These are phyloP conservation scores for Calephelis perditalis DNA, from an alignment of 2,888 invertebrate species.

Conservation along the genomic window DNA sequence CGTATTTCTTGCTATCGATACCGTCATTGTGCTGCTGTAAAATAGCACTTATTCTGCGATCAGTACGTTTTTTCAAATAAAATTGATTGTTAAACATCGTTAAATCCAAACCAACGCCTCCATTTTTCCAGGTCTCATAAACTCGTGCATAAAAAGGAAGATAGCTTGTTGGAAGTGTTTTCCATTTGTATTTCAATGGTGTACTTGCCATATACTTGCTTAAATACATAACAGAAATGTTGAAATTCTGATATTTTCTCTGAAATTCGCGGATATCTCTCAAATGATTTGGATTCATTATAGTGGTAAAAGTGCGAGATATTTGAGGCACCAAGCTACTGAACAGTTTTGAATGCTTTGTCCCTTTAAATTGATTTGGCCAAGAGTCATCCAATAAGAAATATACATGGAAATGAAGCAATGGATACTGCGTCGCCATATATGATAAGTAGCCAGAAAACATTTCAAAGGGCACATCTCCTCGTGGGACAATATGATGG, in stretches of 20 bases:
- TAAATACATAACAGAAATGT: conserved; percentile 51
- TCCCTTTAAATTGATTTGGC: conserved; percentile 33
- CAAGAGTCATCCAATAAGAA: conserved; percentile 57
- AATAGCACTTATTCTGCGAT: conserved; percentile 45
- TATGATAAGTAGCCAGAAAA: conserved; percentile 51
- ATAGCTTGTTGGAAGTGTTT: conserved; percentile 54
- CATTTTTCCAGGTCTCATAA: conserved; percentile 74
- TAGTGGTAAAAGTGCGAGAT: conserved; percentile 29
- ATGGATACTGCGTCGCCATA: conserved; percentile 50
- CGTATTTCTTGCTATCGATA: conserved; percentile 47
- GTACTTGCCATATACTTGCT: conserved; percentile 68
- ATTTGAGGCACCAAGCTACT: conserved; percentile 41
- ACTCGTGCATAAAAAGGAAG: conserved; percentile 71
- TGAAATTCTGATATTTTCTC: conserved; percentile 56
- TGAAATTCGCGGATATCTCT: conserved; percentile 46
- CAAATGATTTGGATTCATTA: conserved; percentile 38
- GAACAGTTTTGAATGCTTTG: conserved; percentile 40
- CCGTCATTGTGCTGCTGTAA: conserved; percentile 60
- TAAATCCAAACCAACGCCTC: conserved; percentile 68
- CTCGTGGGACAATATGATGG: conserved; percentile 49
- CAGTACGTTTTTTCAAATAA: conserved; percentile 35
- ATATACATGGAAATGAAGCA: conserved; percentile 47
- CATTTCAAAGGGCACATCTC: conserved; percentile 39
- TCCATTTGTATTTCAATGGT: conserved; percentile 70
- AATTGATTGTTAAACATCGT: conserved; percentile 41